Evolutionary conservation across 2,113 vertebrate species (phyloP), one percentile per base, ranked within the genome.

Genomic region (Stegostoma tigrinum): DNA sequence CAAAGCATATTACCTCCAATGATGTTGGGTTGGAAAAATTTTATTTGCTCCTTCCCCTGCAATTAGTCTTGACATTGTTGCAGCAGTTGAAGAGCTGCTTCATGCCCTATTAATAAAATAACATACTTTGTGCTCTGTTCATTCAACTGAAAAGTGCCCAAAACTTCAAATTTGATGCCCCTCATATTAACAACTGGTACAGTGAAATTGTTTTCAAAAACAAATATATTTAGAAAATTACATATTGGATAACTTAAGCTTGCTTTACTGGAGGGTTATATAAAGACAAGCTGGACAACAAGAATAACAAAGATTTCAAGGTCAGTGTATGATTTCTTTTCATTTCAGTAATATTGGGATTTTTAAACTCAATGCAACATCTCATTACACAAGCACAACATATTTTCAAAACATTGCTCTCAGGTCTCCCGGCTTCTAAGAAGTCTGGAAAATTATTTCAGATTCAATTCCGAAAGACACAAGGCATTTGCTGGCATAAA

Each of bases 41-140:
- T 48, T 72, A 72, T 72, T 72, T 14, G 12, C 45, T 75, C 61
- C 55, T 38, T 93, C 42, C 94, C 68, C 94, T 95, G 94, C 68
- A 72, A 95, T 95, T 95, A 68, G 6, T 34, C 67, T 52, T 95
- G 93, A 95, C 67, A 72, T 72, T 95, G 30, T 34, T 72, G 68
- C 45, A 72, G 27, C 67, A 30, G 72, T 95, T 95, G 38, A 10
- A 72, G 30, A 38, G 17, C 48, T 52, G 34, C 61, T 90, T 64
- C 89, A n/a, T 91, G 61, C 30, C n/a, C 30, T 66, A 61, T 7
- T 83, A 83, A 83, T 83, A 83, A 80, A 80, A 80, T 80, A 80
- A 83, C 38, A 83, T 42, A 38, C 78, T 17, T 64, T 5, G 34
- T 66, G 89, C 17, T 17, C n/a, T 38, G n/a, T 4, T 66, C 61